Percentiles rank a stretch among this genome's conserved stretches.
phyloP scores from a whole-genome alignment of 2,797 vertebrate genomes.

The Amblyopsis hoosieri region DNA sequence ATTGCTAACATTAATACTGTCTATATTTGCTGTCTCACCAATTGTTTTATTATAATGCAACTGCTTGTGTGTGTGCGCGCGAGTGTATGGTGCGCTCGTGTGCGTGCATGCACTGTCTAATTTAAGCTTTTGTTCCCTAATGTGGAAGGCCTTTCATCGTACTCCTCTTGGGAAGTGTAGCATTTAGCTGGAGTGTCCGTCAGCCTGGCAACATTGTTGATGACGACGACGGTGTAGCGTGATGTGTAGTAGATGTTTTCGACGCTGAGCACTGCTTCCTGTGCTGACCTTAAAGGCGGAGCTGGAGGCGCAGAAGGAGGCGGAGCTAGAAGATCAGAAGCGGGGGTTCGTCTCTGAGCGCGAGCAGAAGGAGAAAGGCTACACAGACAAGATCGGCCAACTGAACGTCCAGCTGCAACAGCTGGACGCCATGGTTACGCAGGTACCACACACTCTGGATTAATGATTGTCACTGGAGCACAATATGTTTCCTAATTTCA shows the following conservation, averaged over 20 bases:
- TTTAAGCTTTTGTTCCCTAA: slow-evolving; percentile 68
- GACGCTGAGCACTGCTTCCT: not conserved
- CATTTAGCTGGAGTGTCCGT: slow-evolving; percentile 30
- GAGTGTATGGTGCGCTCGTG: not conserved
- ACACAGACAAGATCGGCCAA: slow-evolving; percentile 75
- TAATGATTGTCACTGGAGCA: no score
- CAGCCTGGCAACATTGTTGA: not conserved
- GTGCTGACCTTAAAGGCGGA: slow-evolving; percentile 72
- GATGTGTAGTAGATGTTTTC: not conserved
- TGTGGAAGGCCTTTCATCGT: slow-evolving; percentile 55
- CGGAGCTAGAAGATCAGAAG: slow-evolving; percentile 69
- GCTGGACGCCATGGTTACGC: slow-evolving; percentile 71
- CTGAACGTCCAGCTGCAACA: slow-evolving; percentile 81
- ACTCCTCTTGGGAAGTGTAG: slow-evolving; percentile 39
- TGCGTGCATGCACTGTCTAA: slow-evolving; percentile 45
- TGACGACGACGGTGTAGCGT: not conserved
- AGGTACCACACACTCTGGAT: slow-evolving; percentile 71
- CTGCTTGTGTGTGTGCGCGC: no score
- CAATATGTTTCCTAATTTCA: no score
- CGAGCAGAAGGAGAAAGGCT: slow-evolving; percentile 68
- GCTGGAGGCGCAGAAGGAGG: slow-evolving; percentile 76
- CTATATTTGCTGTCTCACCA: no score
- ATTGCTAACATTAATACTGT: no score
- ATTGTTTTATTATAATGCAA: no score
- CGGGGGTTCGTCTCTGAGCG: slow-evolving; percentile 63